These are phyloP conservation scores for Haliclystus octoradiatus DNA, from an alignment of 30 jellyfish, hydroid and myxozoan species.

Conservation along the genomic window DNA sequence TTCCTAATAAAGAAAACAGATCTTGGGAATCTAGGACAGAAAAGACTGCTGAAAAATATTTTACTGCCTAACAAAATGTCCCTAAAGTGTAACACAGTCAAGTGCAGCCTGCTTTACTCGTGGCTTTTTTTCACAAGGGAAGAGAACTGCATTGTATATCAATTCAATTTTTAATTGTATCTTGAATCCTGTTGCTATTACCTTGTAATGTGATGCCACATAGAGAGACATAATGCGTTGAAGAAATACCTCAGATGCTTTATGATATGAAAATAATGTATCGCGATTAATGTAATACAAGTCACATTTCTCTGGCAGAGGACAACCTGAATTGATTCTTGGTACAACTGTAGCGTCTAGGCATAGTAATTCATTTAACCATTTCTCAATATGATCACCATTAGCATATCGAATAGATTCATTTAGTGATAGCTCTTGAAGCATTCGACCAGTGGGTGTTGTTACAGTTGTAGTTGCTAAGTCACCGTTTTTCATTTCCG, in stretches of 20 bases:
- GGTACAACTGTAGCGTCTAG: constrained; percentile 94
- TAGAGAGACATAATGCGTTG: constrained; percentile 85
- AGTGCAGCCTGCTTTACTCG: too few relatives aligned
- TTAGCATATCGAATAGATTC: constrained; percentile 94
- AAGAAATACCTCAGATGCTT: constrained; percentile 89
- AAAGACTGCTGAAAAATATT: too few relatives aligned
- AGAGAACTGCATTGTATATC: too few relatives aligned
- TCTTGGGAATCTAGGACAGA: too few relatives aligned
- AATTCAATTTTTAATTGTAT: too few relatives aligned
- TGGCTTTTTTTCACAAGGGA: too few relatives aligned
- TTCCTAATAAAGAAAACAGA: too few relatives aligned
- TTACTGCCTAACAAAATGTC: too few relatives aligned
- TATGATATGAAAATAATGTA: constrained; percentile 94
- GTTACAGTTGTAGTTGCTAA: constrained; percentile 7
- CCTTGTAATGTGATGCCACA: constrained; percentile 98
- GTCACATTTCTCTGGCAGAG: constrained; percentile 84
- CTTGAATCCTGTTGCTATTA: too few relatives aligned
- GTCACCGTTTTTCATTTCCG: background rate
- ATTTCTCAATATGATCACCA: constrained; percentile 76
- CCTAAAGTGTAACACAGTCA: too few relatives aligned
- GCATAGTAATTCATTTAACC: constrained; percentile 92
- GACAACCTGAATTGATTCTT: constrained; percentile 93
- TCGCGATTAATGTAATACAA: constrained; percentile 96
- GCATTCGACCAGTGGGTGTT: constrained; percentile 75
- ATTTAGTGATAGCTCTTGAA: constrained; percentile 60